Percentiles rank a stretch among this genome's conserved stretches.
Evolutionary conservation across 2,888 invertebrate species (phyloP).

Genomic region (Drosophila hawaiiensis): DNA sequence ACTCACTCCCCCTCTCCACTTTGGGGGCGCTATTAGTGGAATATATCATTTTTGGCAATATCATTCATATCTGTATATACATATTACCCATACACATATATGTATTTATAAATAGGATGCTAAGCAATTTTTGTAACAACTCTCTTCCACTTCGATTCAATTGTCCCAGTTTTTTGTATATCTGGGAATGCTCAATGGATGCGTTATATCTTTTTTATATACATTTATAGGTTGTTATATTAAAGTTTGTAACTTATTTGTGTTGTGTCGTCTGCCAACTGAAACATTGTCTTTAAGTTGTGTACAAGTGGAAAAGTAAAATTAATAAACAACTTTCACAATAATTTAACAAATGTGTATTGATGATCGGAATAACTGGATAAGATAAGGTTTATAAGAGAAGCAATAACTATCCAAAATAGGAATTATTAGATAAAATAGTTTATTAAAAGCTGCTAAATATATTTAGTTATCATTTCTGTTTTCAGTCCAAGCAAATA

Average conservation of each 20-base stretch:
- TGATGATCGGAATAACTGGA: background rate
- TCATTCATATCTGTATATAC: conserved; percentile 66
- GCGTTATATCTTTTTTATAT: conserved; percentile 68
- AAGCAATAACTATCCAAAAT: background rate
- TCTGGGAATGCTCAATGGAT: conserved; percentile 32
- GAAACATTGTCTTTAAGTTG: conserved; percentile 36
- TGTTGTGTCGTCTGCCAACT: conserved; percentile 54
- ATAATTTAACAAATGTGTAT: conserved; percentile 31
- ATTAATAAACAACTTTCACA: conserved; percentile 48
- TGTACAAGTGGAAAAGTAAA: conserved; percentile 31
- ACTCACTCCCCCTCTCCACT: background rate
- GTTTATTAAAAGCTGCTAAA: too few species aligned
- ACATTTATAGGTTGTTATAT: conserved; percentile 80
- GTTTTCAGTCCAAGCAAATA: background rate
- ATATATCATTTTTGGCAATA: conserved; percentile 26
- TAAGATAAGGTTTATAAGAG: background rate
- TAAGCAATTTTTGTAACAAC: conserved; percentile 24
- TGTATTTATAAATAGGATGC: conserved; percentile 47
- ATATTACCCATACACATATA: conserved; percentile 35
- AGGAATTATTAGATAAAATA: background rate
- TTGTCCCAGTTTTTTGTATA: conserved; percentile 13
- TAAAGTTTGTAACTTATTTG: conserved; percentile 65
- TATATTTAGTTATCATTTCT: background rate
- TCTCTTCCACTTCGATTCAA: conserved; percentile 22
- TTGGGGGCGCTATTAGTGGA: conserved; percentile 17